Conservation (phyloP, 2,888 invertebrate species). For the Andrena camellia region DNA sequence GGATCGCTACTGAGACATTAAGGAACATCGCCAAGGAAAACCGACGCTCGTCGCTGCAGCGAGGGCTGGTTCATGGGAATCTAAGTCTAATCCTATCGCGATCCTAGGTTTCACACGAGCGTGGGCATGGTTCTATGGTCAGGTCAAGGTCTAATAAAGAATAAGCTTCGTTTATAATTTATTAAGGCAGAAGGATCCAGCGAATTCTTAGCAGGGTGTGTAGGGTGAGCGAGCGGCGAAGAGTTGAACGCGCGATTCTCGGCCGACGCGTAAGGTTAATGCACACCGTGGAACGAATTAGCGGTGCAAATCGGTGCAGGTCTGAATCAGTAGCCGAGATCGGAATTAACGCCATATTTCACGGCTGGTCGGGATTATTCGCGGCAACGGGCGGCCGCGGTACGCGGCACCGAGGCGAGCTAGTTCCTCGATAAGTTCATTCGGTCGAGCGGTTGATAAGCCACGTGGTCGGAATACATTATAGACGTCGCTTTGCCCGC, state of each 20-base stretch:
- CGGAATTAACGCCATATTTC: constrained; percentile 69
- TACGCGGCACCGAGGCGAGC: constrained; percentile 49
- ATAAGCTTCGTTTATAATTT: no score
- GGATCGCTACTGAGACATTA: not conserved
- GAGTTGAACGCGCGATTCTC: constrained; percentile 16
- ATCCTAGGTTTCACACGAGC: not conserved
- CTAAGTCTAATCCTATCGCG: not conserved
- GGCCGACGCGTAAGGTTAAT: constrained; percentile 56
- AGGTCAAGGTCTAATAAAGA: no score
- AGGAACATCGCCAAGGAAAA: not conserved
- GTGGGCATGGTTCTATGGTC: not conserved
- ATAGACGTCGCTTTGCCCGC: constrained; percentile 50
- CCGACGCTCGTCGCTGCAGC: not conserved
- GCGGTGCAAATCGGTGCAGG: constrained; percentile 67
- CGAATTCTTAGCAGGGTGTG: no score
- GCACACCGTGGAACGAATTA: constrained; percentile 68
- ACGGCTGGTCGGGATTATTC: constrained; percentile 67
- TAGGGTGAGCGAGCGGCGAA: not conserved
- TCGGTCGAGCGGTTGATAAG: constrained; percentile 70
- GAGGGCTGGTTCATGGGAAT: not conserved
- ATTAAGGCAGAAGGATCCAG: no score
- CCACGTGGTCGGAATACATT: constrained; percentile 63
- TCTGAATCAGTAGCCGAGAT: constrained; percentile 70
- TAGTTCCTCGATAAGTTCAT: constrained; percentile 69
- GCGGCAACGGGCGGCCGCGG: constrained; percentile 45